A percentile compares a stretch with the other conserved stretches of the same genome.
Evolutionary conservation across 2,888 invertebrate genomes (phyloP).

Genomic region (Lymantria dispar): DNA sequence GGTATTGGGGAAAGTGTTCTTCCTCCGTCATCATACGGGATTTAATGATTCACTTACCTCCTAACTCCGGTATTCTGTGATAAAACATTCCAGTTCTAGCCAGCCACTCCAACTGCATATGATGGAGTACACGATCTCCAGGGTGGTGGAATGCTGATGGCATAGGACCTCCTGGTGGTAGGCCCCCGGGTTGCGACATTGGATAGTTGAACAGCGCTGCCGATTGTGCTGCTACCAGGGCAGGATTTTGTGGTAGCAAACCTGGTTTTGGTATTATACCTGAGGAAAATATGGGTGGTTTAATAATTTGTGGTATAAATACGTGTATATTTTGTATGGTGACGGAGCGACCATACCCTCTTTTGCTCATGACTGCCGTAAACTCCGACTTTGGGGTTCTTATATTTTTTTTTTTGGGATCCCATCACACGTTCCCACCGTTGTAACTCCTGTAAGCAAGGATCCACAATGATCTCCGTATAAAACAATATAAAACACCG

Average conservation of each 20-base stretch:
- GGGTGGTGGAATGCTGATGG: conserved; percentile 77
- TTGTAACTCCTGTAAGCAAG: no score
- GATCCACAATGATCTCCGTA: no score
- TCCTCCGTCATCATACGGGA: no score
- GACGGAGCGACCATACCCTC: no score
- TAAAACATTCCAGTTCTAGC: conserved; percentile 96
- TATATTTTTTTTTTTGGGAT: no score
- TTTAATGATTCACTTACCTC: conserved; percentile 84
- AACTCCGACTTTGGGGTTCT: no score
- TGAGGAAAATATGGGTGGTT: conserved; percentile 24
- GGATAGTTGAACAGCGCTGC: conserved; percentile 69
- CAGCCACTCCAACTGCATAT: conserved; percentile 94
- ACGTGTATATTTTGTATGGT: no score
- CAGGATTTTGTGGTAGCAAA: conserved; percentile 79
- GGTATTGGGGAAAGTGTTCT: no score
- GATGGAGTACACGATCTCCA: conserved; percentile 84
- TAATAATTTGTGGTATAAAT: no score
- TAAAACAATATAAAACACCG: no score
- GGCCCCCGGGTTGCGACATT: conserved; percentile 41
- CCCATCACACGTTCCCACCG: no score
- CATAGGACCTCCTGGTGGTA: conserved; percentile 68
- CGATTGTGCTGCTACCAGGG: conserved; percentile 80
- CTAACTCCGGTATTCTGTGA: conserved; percentile 92
- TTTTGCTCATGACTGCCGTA: no score
- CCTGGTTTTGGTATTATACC: conserved; percentile 84